These are phyloP conservation scores for Rugalucina vietnamica DNA, from an alignment of 2,888 invertebrate genomes.

Conservation along the genomic window DNA sequence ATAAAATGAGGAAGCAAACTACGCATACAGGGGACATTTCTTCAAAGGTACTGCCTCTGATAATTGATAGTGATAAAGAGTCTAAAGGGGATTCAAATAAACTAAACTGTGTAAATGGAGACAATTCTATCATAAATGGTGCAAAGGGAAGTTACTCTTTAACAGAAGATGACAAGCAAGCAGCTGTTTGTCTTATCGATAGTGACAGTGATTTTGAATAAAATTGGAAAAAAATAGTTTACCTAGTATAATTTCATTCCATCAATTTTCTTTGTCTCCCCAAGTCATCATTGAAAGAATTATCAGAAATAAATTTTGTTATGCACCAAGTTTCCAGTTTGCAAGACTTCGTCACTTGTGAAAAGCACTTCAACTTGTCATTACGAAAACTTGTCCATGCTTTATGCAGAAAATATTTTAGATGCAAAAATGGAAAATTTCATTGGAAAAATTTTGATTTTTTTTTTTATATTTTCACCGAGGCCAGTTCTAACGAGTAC, in stretches of 20 bases:
- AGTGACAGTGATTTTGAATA: constrained; percentile 25
- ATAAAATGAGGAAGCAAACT: neutral
- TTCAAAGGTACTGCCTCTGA: neutral
- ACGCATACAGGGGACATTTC: neutral
- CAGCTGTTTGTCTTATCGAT: constrained; percentile 13
- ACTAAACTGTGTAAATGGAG: neutral
- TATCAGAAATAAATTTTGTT: neutral
- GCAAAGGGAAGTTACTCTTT: constrained; percentile 10
- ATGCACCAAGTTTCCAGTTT: neutral
- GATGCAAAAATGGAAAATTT: too few species aligned
- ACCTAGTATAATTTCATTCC: neutral
- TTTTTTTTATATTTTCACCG: too few species aligned
- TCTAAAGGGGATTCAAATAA: neutral
- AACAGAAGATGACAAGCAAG: constrained; percentile 3
- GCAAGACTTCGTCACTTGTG: too few species aligned
- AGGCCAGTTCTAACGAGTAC: too few species aligned
- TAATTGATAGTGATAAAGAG: constrained; percentile 8
- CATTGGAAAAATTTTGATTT: too few species aligned
- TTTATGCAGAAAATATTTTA: too few species aligned
- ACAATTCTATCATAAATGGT: neutral
- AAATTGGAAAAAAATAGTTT: neutral
- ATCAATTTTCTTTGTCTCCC: neutral
- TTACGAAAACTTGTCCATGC: too few species aligned
- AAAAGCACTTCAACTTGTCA: too few species aligned
- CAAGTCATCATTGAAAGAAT: neutral